phyloP scores from a whole-genome alignment of 2,797 vertebrate species.

The Uromys caudimaculatus region DNA sequence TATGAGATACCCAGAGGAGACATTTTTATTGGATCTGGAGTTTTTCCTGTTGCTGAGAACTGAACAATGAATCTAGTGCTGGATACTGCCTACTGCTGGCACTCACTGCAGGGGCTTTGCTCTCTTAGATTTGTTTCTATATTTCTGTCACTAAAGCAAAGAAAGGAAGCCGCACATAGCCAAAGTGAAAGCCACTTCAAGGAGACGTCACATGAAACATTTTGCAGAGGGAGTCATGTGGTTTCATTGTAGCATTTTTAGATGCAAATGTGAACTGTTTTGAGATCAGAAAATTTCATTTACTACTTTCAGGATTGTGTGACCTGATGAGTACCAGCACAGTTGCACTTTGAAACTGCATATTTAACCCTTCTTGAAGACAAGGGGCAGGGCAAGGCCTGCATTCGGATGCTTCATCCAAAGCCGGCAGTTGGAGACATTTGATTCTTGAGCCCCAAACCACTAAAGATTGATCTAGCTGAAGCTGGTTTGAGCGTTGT shows the following conservation, averaged over 20 bases:
- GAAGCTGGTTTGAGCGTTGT: not conserved
- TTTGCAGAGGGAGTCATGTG: conserved; percentile 82
- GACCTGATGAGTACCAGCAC: not conserved
- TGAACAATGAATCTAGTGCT: not conserved
- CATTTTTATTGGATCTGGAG: conserved; percentile 14
- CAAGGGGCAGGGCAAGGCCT: not conserved
- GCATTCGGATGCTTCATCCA: conserved; percentile 27
- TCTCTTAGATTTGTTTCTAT: conserved; percentile 72
- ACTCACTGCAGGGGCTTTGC: conserved; percentile 11
- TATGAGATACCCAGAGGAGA: not conserved
- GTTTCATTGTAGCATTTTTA: conserved; percentile 80
- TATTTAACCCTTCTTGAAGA: not conserved
- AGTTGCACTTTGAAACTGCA: conserved; percentile 29
- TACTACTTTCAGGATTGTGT: conserved; percentile 32
- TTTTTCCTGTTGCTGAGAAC: conserved; percentile 48
- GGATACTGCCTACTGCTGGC: not conserved
- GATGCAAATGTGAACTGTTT: conserved; percentile 69
- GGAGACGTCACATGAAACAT: conserved; percentile 78
- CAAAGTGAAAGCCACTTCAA: conserved; percentile 89
- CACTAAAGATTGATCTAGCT: not conserved
- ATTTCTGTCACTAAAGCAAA: conserved; percentile 83
- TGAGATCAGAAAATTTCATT: conserved; percentile 68
- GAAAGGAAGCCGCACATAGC: conserved; percentile 87
- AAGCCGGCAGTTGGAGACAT: conserved; percentile 30
- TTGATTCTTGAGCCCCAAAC: conserved; percentile 28